These are phyloP conservation scores for Maccullochella peelii DNA, from an alignment of 2,113 vertebrate genomes.

Conservation along the genomic window DNA sequence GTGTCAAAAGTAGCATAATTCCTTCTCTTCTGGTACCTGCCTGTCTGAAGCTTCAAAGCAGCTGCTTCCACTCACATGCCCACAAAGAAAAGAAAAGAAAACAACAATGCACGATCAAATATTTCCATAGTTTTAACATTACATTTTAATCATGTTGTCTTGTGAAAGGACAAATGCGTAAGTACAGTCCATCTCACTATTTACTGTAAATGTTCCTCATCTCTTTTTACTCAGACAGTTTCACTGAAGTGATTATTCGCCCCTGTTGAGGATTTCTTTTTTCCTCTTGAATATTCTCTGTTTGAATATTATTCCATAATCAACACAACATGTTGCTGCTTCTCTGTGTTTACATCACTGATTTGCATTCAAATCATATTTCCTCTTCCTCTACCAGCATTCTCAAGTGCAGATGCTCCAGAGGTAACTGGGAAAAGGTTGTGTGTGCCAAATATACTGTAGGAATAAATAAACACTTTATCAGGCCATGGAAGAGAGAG, in stretches of 20 bases:
- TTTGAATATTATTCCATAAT: slow-evolving; percentile 77
- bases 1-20: slow-evolving; percentile 10
- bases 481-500: slow-evolving; percentile 51
- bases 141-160: slow-evolving; percentile 46
- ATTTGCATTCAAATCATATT: slow-evolving; percentile 77
- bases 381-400: slow-evolving; percentile 56
- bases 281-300: slow-evolving; percentile 51
- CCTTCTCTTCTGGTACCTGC: slow-evolving; percentile 4
- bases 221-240: slow-evolving; percentile 54
- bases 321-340: slow-evolving; percentile 72
- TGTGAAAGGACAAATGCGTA: slow-evolving; percentile 51
- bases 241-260: slow-evolving; percentile 65
- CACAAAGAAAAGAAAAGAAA: neutral
- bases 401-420: slow-evolving; percentile 70
- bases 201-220: slow-evolving; percentile 62
- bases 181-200: slow-evolving; percentile 53
- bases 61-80: slow-evolving; percentile 7
- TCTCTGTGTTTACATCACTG: slow-evolving; percentile 72
- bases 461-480: slow-evolving; percentile 76
- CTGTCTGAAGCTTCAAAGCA: slow-evolving; percentile 11
- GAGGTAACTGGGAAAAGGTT: slow-evolving; percentile 67
- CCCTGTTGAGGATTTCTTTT: slow-evolving; percentile 24
- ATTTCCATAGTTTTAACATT: slow-evolving; percentile 72
- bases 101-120: slow-evolving; percentile 19
- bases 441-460: slow-evolving; percentile 70